Evolutionary conservation across 2,888 invertebrate genomes (phyloP).

Genomic region (Sphaerophoria taeniata): DNA sequence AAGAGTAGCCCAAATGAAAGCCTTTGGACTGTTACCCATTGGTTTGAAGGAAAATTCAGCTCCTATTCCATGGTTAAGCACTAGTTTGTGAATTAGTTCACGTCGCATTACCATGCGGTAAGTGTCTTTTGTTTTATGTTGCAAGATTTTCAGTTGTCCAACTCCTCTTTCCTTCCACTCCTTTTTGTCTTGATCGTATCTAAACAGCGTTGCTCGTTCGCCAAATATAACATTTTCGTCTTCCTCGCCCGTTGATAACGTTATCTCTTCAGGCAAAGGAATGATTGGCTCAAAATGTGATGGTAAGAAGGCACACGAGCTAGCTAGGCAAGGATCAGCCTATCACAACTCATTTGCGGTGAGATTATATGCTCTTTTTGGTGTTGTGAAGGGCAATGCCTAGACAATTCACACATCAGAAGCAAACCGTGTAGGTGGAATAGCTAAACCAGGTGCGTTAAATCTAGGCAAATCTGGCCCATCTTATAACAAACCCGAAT

Average conservation of each 20-base stretch:
- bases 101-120: slow-evolving; percentile 93
- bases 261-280: slow-evolving; percentile 92
- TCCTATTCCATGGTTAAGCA: slow-evolving; percentile 89
- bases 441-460: no score
- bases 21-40: slow-evolving; percentile 87
- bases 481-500: no score
- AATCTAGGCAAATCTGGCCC: no score
- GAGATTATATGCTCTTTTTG: no score
- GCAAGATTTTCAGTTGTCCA: slow-evolving; percentile 94
- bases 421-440: no score
- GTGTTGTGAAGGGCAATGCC: no score
- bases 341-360: no score
- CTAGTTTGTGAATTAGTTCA: slow-evolving; percentile 93
- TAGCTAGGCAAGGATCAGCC: no score
- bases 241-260: slow-evolving; percentile 95
- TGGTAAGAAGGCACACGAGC: no score
- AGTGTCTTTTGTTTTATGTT: slow-evolving; percentile 88
- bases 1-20: slow-evolving; percentile 91
- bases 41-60: slow-evolving; percentile 86
- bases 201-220: slow-evolving; percentile 91
- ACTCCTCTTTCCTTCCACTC: slow-evolving; percentile 98
- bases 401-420: no score
- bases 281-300: slow-evolving; percentile 96
- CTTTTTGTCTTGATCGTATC: slow-evolving; percentile 87
- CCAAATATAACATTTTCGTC: slow-evolving; percentile 91